Evolutionary conservation across 2,113 vertebrate genomes (phyloP).

Genomic region (Gymnorhina tibicen): DNA sequence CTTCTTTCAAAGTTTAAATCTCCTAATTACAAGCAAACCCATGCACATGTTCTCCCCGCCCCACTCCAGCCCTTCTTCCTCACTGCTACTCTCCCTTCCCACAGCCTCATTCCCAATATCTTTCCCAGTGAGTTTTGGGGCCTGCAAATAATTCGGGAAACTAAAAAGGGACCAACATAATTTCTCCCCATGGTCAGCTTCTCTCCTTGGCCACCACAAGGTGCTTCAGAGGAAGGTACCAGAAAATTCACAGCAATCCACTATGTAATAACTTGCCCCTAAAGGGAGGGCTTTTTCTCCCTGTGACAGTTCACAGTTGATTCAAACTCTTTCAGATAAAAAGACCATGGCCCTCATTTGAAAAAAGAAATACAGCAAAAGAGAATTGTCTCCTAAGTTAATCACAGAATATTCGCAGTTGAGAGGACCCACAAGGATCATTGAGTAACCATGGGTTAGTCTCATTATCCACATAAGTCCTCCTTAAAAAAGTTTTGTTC

Average conservation of each 20-base stretch:
- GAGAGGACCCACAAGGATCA: neutral
- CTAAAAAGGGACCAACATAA: neutral
- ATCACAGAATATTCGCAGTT: neutral
- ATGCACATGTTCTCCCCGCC: neutral
- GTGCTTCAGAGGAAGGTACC: neutral
- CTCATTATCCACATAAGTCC: neutral
- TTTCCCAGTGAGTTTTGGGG: neutral
- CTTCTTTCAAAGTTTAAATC: conserved; percentile 69
- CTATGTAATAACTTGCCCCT: neutral
- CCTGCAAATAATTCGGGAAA: neutral
- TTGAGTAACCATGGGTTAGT: neutral
- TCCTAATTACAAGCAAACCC: conserved; percentile 65
- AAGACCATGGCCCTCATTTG: neutral
- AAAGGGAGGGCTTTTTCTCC: neutral
- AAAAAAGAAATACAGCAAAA: neutral
- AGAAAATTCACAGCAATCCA: neutral
- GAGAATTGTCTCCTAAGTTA: neutral
- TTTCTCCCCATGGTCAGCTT: neutral
- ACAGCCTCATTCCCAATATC: fast-evolving
- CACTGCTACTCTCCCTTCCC: neutral
- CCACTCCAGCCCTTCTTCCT: neutral
- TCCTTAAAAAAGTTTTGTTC: neutral
- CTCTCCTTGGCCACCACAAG: neutral
- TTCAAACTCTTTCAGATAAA: neutral
- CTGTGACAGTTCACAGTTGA: neutral